Conservation (phyloP, 1,140 invertebrate genomes). For the Diorhabda elongata region DNA sequence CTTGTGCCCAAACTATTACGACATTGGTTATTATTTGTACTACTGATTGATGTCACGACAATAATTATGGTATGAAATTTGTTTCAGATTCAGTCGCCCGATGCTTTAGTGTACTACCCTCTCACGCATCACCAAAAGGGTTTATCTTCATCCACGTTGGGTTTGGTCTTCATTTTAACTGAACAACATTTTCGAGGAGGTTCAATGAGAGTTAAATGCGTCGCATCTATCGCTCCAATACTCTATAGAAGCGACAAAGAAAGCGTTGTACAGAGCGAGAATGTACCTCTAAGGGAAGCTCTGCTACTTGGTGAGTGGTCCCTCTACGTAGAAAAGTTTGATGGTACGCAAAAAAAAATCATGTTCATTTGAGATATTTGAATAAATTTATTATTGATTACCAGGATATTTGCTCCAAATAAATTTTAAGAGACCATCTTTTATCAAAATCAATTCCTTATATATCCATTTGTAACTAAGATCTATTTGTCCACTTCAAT, state of each 20-base stretch:
- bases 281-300: constrained; percentile 52
- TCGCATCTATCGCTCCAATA: constrained; percentile 56
- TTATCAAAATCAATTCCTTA: no score
- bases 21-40: no score
- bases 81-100: constrained; percentile 48
- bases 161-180: constrained; percentile 52
- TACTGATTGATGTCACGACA: no score
- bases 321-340: constrained; percentile 9
- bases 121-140: constrained; percentile 53
- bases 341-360: constrained; percentile 2
- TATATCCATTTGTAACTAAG: no score
- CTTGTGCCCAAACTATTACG: no score
- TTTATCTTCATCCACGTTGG: constrained; percentile 53
- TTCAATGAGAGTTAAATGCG: constrained; percentile 57
- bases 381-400: no score
- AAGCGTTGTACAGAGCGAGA: constrained; percentile 52
- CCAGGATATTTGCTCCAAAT: no score
- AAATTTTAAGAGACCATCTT: no score
- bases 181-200: constrained; percentile 53
- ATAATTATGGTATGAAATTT: constrained; percentile 8
- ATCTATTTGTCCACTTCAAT: no score
- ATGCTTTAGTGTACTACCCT: constrained; percentile 51
- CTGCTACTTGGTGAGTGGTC: constrained; percentile 53
- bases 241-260: constrained; percentile 56
- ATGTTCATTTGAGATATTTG: no score